Conservation (phyloP, 2,113 vertebrate genomes). For the Apodemus speciosus region DNA sequence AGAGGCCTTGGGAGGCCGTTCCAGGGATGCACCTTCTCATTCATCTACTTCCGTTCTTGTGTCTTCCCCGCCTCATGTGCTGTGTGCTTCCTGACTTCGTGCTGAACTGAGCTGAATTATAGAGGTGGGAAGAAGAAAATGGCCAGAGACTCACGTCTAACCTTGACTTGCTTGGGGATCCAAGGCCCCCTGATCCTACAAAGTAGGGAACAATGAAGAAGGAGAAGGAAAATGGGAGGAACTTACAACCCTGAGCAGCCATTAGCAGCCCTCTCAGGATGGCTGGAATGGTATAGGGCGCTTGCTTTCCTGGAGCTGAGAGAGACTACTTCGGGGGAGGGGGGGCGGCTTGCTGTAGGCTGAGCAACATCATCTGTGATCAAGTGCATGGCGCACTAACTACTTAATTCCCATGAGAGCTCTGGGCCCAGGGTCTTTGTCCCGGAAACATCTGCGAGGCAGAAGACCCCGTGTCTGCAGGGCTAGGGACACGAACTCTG, state of each 20-base stretch:
- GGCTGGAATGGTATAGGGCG: background rate
- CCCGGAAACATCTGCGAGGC: constrained; percentile 13
- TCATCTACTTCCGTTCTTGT: background rate
- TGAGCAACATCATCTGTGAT: background rate
- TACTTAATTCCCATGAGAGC: background rate
- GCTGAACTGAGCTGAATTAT: background rate
- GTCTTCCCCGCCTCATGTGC: background rate
- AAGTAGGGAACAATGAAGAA: background rate
- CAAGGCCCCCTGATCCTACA: background rate
- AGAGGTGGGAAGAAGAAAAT: background rate
- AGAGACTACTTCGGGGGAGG: background rate
- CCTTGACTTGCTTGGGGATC: background rate
- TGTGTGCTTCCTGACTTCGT: background rate
- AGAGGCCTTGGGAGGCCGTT: background rate
- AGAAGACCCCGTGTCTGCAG: background rate
- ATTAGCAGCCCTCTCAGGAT: background rate
- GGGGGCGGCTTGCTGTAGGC: constrained; percentile 1
- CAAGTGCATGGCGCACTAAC: background rate
- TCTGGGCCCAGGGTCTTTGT: background rate
- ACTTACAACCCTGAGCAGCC: background rate
- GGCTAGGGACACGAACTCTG: background rate
- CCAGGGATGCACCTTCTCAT: background rate
- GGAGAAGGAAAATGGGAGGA: background rate
- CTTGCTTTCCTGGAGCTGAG: background rate
- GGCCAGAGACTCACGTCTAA: background rate